Evolutionary conservation across 2,888 invertebrate genomes (phyloP).

Genomic region (Ophion slaviceki): DNA sequence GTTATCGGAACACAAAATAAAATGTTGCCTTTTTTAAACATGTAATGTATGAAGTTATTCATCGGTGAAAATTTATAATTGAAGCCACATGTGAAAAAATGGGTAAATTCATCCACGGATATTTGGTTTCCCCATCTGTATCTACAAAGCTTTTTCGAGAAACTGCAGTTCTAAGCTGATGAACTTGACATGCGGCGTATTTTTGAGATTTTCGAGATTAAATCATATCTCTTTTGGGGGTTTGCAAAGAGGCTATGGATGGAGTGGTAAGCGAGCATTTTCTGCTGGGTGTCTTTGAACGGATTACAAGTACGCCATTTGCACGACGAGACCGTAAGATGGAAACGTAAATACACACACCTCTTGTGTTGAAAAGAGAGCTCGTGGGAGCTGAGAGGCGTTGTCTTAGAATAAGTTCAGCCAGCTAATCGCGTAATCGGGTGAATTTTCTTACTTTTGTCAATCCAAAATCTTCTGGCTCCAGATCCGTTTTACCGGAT

Average conservation of each 20-base stretch:
- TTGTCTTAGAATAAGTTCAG: conserved; percentile 77
- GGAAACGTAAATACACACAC: neutral
- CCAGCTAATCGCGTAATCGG: conserved; percentile 73
- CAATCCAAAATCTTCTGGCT: neutral
- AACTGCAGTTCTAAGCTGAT: conserved; percentile 15
- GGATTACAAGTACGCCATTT: conserved; percentile 27
- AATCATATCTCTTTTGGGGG: neutral
- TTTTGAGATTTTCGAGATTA: conserved; percentile 15
- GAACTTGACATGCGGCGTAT: neutral
- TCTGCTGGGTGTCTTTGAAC: conserved; percentile 12
- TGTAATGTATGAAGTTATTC: too few relatives aligned
- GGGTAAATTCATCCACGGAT: neutral
- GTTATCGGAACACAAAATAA: too few relatives aligned
- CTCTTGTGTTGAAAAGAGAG: conserved; percentile 5
- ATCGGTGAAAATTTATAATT: neutral
- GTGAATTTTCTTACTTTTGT: conserved; percentile 69
- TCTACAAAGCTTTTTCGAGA: neutral
- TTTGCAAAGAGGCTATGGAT: neutral
- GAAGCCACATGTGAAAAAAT: neutral
- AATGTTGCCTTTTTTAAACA: too few relatives aligned
- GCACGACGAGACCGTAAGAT: neutral
- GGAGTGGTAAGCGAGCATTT: neutral
- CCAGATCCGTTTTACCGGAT: neutral
- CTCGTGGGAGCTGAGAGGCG: conserved; percentile 64
- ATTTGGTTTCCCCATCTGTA: neutral